Percentiles rank a stretch among this genome's conserved stretches.
phyloP scores from a whole-genome alignment of 1,140 invertebrate genomes.

The Hypsibius dujardini region DNA sequence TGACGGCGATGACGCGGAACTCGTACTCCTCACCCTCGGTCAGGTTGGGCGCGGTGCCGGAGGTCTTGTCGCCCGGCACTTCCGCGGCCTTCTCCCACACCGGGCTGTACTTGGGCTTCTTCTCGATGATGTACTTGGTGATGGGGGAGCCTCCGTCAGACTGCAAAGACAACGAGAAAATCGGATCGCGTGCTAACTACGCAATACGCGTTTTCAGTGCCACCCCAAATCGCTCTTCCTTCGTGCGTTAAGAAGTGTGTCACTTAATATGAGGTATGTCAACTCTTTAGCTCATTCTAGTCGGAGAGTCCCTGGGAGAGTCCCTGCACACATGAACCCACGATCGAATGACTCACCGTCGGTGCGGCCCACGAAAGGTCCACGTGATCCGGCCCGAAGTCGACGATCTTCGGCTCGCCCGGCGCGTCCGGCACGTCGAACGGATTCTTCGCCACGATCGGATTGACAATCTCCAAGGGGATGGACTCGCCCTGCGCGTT shows the following conservation, averaged over 20 bases:
- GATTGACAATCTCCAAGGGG: conserved; percentile 59
- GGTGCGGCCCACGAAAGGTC: conserved; percentile 73
- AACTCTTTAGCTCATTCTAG: too few species aligned
- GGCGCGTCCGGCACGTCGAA: conserved; percentile 79
- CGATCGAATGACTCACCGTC: conserved; percentile 25
- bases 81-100: conserved; percentile 75
- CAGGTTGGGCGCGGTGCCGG: conserved; percentile 35
- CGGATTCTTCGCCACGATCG: conserved; percentile 80
- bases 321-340: too few species aligned
- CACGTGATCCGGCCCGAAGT: conserved; percentile 82
- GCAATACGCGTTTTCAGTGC: too few species aligned
- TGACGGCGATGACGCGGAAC: conserved; percentile 35
- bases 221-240: too few species aligned
- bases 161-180: conserved; percentile 25
- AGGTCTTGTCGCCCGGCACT: conserved; percentile 56
- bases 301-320: too few species aligned
- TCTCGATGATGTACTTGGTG: conserved; percentile 80
- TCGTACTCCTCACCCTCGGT: conserved; percentile 34
- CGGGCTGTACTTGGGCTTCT: conserved; percentile 76
- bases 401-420: conserved; percentile 64
- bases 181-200: too few species aligned
- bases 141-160: conserved; percentile 72
- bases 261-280: too few species aligned
- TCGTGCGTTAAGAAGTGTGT: too few species aligned
- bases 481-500: conserved; percentile 89